Evolutionary conservation across 2,113 vertebrate species (phyloP).

Genomic region (Pagrus major): DNA sequence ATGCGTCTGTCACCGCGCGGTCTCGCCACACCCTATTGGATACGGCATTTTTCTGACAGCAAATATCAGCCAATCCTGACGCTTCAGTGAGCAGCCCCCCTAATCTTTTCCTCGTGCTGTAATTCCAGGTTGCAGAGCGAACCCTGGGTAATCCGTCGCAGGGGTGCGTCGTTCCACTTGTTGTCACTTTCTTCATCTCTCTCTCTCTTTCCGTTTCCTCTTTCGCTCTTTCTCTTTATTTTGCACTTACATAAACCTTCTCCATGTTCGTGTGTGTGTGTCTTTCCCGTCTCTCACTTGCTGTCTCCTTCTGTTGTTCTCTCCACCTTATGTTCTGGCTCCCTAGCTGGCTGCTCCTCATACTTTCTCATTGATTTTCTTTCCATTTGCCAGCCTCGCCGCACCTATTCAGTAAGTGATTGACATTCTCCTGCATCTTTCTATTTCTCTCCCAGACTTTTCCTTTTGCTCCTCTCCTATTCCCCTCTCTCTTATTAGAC

Average conservation of each 20-base stretch:
- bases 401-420: conserved; percentile 69
- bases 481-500: conserved; percentile 44
- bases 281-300: conserved; percentile 17
- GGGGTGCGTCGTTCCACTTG: conserved; percentile 38
- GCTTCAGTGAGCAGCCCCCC: conserved; percentile 67
- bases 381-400: conserved; percentile 50
- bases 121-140: conserved; percentile 70
- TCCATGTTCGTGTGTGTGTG: background rate
- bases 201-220: conserved; percentile 26
- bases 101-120: conserved; percentile 67
- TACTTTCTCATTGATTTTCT: conserved; percentile 76
- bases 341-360: conserved; percentile 57
- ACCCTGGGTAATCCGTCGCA: conserved; percentile 67
- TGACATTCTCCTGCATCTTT: conserved; percentile 68
- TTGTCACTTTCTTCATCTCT: conserved; percentile 31
- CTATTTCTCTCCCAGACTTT: conserved; percentile 41
- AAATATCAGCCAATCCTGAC: conserved; percentile 70
- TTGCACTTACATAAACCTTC: conserved; percentile 25
- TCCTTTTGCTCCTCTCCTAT: conserved; percentile 37
- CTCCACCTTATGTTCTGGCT: conserved; percentile 48
- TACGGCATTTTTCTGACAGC: conserved; percentile 67
- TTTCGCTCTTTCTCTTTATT: conserved; percentile 37
- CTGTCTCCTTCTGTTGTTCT: conserved; percentile 49
- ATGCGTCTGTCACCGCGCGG: conserved; percentile 65
- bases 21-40: conserved; percentile 69